These are phyloP conservation scores for Tetramorium parvispinum DNA, from an alignment of 1,140 invertebrate genomes.

Conservation along the genomic window DNA sequence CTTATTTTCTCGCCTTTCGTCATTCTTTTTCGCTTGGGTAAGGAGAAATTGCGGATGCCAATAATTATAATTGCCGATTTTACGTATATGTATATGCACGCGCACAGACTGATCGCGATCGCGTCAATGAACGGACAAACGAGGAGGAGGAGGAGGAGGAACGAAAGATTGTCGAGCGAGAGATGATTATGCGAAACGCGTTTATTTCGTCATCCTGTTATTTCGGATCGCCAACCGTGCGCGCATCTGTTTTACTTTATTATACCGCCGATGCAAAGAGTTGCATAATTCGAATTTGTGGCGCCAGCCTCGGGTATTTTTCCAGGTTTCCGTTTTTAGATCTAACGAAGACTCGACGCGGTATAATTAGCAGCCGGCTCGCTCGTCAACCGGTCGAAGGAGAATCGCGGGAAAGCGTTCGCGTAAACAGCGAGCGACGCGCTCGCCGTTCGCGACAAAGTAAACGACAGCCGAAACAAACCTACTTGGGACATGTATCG, in stretches of 20 bases:
- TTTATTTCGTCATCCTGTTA: constrained; percentile 23
- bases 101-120: no score
- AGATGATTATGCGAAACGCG: neutral
- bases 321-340: constrained; percentile 20
- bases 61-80: neutral
- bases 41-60: neutral
- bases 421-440: neutral
- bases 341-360: neutral
- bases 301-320: neutral
- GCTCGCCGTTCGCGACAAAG: no score
- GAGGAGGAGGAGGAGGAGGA: neutral
- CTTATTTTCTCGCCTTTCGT: neutral
- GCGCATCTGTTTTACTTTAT: neutral
- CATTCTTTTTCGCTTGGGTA: neutral
- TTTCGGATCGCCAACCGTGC: neutral
- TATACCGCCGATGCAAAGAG: neutral
- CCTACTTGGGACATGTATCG: no score
- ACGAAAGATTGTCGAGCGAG: neutral
- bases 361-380: neutral
- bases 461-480: no score
- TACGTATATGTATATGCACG: neutral
- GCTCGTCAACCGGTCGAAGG: neutral
- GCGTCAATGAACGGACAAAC: neutral
- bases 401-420: neutral
- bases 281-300: constrained; percentile 11